phyloP scores from a whole-genome alignment of 2,113 vertebrate genomes.

The Riparia riparia region DNA sequence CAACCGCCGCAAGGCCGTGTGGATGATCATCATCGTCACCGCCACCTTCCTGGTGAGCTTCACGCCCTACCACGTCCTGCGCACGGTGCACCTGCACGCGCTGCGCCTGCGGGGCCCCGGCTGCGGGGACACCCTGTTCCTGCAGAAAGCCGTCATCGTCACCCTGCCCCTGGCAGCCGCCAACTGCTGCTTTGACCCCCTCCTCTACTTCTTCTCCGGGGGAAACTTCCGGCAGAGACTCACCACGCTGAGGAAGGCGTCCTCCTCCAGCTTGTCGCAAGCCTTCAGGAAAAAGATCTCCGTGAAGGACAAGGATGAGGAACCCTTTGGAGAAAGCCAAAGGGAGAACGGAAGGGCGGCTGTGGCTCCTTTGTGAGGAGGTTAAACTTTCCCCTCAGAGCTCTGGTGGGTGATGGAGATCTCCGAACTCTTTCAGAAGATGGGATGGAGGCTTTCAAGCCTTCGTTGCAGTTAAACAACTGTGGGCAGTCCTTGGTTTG shows the following conservation, averaged over 20 bases:
- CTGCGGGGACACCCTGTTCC: slow-evolving; percentile 75
- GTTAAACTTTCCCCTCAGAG: neutral
- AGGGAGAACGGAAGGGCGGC: neutral
- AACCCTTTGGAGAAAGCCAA: slow-evolving; percentile 38
- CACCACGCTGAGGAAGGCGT: slow-evolving; percentile 82
- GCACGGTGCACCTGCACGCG: slow-evolving; percentile 84
- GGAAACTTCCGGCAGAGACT: slow-evolving; percentile 88
- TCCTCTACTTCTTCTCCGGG: slow-evolving; percentile 95
- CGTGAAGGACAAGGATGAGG: slow-evolving; percentile 65
- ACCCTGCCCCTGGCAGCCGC: slow-evolving; percentile 89
- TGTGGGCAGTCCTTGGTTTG: neutral
- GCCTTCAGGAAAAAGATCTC: slow-evolving; percentile 70
- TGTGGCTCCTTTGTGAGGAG: neutral
- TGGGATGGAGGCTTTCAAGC: neutral
- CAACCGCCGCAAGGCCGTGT: slow-evolving; percentile 82
- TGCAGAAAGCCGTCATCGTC: slow-evolving; percentile 92
- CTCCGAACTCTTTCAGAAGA: neutral
- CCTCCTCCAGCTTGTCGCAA: slow-evolving; percentile 72
- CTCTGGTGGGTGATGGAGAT: neutral
- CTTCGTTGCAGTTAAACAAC: accelerated
- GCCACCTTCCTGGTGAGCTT: slow-evolving; percentile 91
- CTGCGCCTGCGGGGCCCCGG: slow-evolving; percentile 31
- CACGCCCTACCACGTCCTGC: slow-evolving; percentile 92
- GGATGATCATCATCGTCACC: slow-evolving; percentile 93
- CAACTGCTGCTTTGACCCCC: slow-evolving; percentile 94